A percentile compares a stretch with the other conserved stretches of the same genome.
Evolutionary conservation across 2,888 invertebrate species (phyloP).

Genomic region (Tetragnatha montana): DNA sequence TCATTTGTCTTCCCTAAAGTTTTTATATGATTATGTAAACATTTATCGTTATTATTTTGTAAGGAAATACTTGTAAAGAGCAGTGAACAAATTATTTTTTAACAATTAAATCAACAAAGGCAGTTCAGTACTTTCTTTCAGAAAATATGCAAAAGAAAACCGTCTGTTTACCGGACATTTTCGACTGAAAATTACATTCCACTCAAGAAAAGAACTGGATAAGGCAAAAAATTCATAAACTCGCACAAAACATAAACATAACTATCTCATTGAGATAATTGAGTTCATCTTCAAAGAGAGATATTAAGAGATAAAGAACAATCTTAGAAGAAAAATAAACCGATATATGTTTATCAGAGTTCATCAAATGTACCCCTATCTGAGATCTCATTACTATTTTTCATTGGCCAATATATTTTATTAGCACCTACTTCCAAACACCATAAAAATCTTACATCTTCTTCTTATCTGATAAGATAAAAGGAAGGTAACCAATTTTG

Average conservation of each 20-base stretch:
- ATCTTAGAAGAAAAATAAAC: neutral
- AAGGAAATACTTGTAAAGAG: no score
- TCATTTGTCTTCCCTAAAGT: no score
- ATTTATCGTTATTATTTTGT: no score
- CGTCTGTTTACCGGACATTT: neutral
- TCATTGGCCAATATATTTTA: neutral
- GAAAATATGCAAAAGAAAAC: no score
- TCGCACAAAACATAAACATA: neutral
- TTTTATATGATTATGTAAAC: no score
- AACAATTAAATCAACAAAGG: no score
- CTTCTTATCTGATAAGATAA: constrained; percentile 11
- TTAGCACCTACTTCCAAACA: neutral
- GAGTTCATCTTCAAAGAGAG: neutral
- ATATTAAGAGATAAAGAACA: neutral
- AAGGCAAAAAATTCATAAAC: neutral
- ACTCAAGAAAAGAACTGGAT: neutral
- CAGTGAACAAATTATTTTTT: no score
- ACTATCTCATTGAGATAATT: neutral
- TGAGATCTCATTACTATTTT: neutral
- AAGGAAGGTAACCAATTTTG: neutral
- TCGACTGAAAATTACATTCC: neutral
- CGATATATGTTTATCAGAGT: neutral
- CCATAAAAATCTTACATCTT: neutral
- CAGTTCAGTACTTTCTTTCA: no score
- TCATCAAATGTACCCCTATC: neutral